Evolutionary conservation across 2,888 invertebrate genomes (phyloP).

Genomic region (Eubasilissa splendida): DNA sequence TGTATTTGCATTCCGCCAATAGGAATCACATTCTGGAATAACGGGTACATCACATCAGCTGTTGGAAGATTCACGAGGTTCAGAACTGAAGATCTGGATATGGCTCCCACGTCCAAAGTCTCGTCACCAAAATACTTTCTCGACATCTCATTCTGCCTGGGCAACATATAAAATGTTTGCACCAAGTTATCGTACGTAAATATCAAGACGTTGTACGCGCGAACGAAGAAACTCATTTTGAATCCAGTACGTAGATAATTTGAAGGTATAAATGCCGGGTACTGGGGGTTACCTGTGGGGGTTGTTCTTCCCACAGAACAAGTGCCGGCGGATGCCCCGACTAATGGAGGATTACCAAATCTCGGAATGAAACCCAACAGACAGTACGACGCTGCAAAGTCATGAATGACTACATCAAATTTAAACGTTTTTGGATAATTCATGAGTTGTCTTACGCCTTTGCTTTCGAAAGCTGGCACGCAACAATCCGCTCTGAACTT

Average conservation of each 20-base stretch:
- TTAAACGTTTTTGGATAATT: conserved; percentile 61
- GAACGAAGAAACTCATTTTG: conserved; percentile 42
- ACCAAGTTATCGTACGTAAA: conserved; percentile 52
- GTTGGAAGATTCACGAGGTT: conserved; percentile 54
- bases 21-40: conserved; percentile 56
- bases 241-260: conserved; percentile 53
- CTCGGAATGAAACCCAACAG: conserved; percentile 62
- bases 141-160: conserved; percentile 50
- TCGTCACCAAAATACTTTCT: conserved; percentile 47
- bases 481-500: conserved; percentile 53
- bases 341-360: conserved; percentile 62
- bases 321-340: conserved; percentile 59
- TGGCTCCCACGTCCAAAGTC: conserved; percentile 46
- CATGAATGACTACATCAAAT: conserved; percentile 63
- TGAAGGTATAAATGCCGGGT: conserved; percentile 50
- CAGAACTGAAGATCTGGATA: conserved; percentile 50
- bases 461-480: conserved; percentile 50
- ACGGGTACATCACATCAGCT: conserved; percentile 54
- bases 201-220: conserved; percentile 48
- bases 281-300: conserved; percentile 55
- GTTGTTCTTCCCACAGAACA: conserved; percentile 55
- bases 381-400: conserved; percentile 62
- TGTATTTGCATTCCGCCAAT: conserved; percentile 55
- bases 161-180: conserved; percentile 46
- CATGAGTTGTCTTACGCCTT: conserved; percentile 56